phyloP scores from a whole-genome alignment of 2,113 vertebrate species.

The Gallinago undulata region DNA sequence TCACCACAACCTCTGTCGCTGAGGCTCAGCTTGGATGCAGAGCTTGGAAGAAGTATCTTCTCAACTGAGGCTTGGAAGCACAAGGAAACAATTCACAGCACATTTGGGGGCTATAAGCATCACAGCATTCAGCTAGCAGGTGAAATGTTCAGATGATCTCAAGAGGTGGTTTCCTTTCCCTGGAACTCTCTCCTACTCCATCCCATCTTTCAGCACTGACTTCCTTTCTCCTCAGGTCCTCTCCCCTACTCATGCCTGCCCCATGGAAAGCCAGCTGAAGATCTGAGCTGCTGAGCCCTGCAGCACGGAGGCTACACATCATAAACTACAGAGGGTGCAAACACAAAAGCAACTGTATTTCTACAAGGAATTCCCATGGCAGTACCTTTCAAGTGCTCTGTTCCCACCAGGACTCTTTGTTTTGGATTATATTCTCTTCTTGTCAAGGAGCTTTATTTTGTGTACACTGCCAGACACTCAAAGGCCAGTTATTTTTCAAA shows the following conservation, averaged over 20 bases:
- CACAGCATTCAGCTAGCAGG: rapidly evolving
- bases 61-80: not conserved
- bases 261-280: not conserved
- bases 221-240: not conserved
- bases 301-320: rapidly evolving
- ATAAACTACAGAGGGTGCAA: not conserved
- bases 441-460: not conserved
- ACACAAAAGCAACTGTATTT: not conserved
- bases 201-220: not conserved
- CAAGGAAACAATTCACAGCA: not conserved
- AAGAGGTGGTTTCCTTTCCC: not conserved
- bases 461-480: not conserved
- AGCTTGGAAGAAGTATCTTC: not conserved
- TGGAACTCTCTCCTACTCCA: not conserved
- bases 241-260: not conserved
- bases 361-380: not conserved
- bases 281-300: not conserved
- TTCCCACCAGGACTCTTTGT: not conserved
- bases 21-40: rapidly evolving
- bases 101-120: not conserved
- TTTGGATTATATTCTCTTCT: not conserved
- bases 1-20: rapidly evolving
- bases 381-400: not conserved
- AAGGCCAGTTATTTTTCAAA: not conserved
- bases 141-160: rapidly evolving